Base-by-base conservation (phyloP, 1,140 invertebrate species). In the Oedothorax gibbosus region DNA sequence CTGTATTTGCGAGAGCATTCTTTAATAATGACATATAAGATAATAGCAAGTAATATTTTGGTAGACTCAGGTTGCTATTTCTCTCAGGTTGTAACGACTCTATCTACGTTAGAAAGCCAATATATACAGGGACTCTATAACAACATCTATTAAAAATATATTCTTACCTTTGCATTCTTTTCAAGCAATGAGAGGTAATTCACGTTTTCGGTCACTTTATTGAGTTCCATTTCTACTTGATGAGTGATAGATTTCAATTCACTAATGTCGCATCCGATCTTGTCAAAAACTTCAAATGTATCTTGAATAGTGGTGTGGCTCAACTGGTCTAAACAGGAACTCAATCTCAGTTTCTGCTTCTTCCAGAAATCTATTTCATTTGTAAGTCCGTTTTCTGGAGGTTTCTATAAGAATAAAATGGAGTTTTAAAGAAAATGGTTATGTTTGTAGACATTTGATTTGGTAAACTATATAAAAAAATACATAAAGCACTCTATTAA, bases 331-430 rank as follows among this genome's bases (percentile, higher is more conserved):
- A 11, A 15, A 60, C 66, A 81, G 10, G 54, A 51, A 49, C 66
- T 71, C 2, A 81, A 15, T 51, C 60, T 71, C 18, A 69, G 71
- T 20, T 60, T 49, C 15, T 81, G 78, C 15, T 49, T 50, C 12
- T 71, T 57, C 66, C 66, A 81, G n/a, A 81, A 81, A 0, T 81
- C n/a, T 15, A 81, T 60, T 71, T 81, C 78, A 18, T 53, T 9
- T 4, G 69, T 35, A 11, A 81, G 9, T 14, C 50, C 11, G 2
- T n/a, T 62, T 20, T 35, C 54, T 18, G 65, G 65, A 0, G 51
- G 53, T 18, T 51, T 35, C 77, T 79, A 7, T 20, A 21, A 66
- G 56, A 20, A n/a, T 11, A 66, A n/a, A 18, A 78, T 51, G 7
- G n/a, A 35, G n/a, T n/a, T n/a, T n/a, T n/a, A 64, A 65, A 66